phyloP scores from a whole-genome alignment of 2,797 vertebrate species.

The Heteromormyrus szaboi region DNA sequence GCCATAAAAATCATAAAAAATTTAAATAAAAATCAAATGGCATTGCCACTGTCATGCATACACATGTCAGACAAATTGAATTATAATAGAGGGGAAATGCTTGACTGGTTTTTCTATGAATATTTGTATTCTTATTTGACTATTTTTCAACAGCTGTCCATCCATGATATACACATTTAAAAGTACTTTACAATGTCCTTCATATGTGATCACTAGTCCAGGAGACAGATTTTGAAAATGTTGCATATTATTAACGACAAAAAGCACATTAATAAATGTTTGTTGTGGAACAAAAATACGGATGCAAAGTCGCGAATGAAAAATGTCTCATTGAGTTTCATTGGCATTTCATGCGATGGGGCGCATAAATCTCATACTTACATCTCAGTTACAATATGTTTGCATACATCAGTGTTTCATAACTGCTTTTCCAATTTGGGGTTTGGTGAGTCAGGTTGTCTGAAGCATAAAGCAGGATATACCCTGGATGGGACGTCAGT shows the following conservation, averaged over 20 bases:
- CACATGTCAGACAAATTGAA: constrained; percentile 2
- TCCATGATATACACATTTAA: constrained; percentile 11
- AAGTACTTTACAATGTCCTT: background rate
- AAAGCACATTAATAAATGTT: background rate
- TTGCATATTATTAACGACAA: background rate
- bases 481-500: background rate
- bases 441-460: background rate
- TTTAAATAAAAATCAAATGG: constrained; percentile 1
- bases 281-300: background rate
- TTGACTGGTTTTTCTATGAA: constrained; percentile 9
- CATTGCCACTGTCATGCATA: background rate
- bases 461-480: background rate
- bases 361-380: background rate
- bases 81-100: constrained; percentile 6
- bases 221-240: constrained; percentile 9
- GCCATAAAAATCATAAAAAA: constrained; percentile 3
- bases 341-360: background rate
- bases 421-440: constrained; percentile 1
- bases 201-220: constrained; percentile 5
- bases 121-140: constrained; percentile 3
- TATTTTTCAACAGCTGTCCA: constrained; percentile 9
- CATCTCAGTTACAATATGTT: background rate
- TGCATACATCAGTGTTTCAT: background rate
- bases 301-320: background rate
- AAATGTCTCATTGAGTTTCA: background rate